Conservation (phyloP, 2,888 invertebrate genomes). For the Therioaphis trifolii region DNA sequence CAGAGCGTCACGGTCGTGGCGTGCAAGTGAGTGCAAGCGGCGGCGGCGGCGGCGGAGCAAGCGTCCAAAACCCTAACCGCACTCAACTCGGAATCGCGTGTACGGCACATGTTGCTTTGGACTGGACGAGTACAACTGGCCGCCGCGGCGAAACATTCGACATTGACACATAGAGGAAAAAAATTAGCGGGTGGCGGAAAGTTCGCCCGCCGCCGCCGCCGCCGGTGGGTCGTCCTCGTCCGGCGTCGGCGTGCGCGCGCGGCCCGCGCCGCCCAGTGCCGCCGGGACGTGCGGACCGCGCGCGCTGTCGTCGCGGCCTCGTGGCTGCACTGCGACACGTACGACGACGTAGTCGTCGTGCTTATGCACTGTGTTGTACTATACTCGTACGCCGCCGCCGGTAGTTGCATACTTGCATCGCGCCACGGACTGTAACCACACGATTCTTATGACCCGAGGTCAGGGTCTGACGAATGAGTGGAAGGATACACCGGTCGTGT, state of each 20-base stretch:
- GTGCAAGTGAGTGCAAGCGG: no score
- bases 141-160: slow-evolving; percentile 39
- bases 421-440: slow-evolving; percentile 34
- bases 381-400: not conserved
- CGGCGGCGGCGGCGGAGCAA: not conserved
- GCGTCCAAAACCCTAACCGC: slow-evolving; percentile 58
- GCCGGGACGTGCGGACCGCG: slow-evolving; percentile 7
- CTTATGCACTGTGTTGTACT: not conserved
- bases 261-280: not conserved
- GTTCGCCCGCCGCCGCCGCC: not conserved
- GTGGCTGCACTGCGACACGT: not conserved
- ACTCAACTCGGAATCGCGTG: slow-evolving; percentile 54
- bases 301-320: not conserved
- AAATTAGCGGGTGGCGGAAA: slow-evolving; percentile 28
- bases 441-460: slow-evolving; percentile 50
- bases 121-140: slow-evolving; percentile 45
- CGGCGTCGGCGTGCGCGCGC: not conserved
- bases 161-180: slow-evolving; percentile 47
- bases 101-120: slow-evolving; percentile 58
- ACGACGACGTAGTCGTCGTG: not conserved
- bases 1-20: not conserved
- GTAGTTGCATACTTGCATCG: no score
- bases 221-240: slow-evolving; percentile 28
- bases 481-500: slow-evolving; percentile 21
- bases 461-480: slow-evolving; percentile 40